A percentile compares a stretch with the other conserved stretches of the same genome.
Evolutionary conservation across 1,140 invertebrate genomes (phyloP).

Genomic region (Drosophila trapezifrons): DNA sequence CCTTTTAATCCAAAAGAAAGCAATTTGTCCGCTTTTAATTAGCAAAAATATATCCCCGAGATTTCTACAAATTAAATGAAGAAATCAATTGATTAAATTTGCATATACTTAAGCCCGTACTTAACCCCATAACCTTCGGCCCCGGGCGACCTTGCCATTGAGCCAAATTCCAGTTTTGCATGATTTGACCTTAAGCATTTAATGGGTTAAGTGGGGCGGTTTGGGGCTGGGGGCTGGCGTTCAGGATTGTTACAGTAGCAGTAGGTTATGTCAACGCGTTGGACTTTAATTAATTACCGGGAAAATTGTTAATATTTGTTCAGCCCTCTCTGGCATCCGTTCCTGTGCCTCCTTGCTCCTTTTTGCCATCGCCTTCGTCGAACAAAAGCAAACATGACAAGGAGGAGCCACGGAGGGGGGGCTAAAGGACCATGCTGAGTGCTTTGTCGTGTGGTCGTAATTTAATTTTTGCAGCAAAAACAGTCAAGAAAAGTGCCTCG

Average conservation of each 20-base stretch:
- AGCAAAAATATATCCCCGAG: not conserved
- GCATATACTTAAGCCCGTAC: conserved; percentile 3
- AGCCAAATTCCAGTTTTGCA: conserved; percentile 1
- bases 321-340: conserved; percentile 12
- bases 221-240: conserved; percentile 2
- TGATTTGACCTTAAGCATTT: conserved; percentile 5
- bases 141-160: not conserved
- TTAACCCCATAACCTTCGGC: conserved; percentile 2
- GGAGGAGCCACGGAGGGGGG: not conserved
- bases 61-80: not conserved
- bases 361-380: conserved; percentile 5
- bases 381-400: conserved; percentile 51
- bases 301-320: conserved; percentile 77
- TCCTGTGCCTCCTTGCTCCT: conserved; percentile 2
- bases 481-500: not conserved
- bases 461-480: conserved; percentile 60
- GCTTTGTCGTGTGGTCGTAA: conserved; percentile 62
- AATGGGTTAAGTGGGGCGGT: conserved; percentile 13
- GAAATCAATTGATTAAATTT: conserved; percentile 15
- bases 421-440: conserved; percentile 23
- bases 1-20: not conserved
- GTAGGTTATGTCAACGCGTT: conserved; percentile 54
- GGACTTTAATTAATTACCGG: conserved; percentile 75
- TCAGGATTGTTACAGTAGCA: conserved; percentile 12
- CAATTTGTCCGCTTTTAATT: not conserved